Base-by-base conservation (phyloP, 1,140 invertebrate species). In the Nasonia giraulti region DNA sequence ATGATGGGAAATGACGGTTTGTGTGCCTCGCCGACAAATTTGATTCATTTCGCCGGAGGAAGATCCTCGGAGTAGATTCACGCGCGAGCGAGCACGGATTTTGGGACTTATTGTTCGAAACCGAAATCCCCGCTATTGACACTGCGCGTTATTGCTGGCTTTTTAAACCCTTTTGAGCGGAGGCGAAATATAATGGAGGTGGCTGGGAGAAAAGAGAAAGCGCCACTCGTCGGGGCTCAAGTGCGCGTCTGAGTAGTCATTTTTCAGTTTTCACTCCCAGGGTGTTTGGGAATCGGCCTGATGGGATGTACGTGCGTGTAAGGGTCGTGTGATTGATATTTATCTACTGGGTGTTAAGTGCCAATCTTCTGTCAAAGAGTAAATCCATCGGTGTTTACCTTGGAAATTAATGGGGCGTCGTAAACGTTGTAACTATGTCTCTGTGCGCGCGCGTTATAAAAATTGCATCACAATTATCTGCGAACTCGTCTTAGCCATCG, bases 1-100 rank as follows among this genome's bases (percentile, higher is more conserved):
- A 91, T 90, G 90, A 91, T 90, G 90, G 90, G 89, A 91, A 91
- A 90, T 89, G 89, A 90, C 89, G 89, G 90, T 91, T 91, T 88
- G 89, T 88, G 89, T 87, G 86, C 89, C 86, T 71, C 80, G 87
- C 73, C 84, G 88, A 90, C 87, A 75, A 84, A 85, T 85, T 89
- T 88, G 87, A 90, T 90, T 89, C 89, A 90, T 89, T 82, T 86
- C 2, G 33, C 27, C 33, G 0, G 44, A 68, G 44, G 55, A 76
- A 17, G 17, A 62, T 62, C 55, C 55, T 62, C 55, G 37, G 14
- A 75, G 40, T 44, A 44, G 40, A 76, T 81, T 83, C 83, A 71
- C 76, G 50, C 80, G 31, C 74, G 74, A 85, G 12, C 44, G 66
- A 78, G 44, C 76, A 82, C 44, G 27, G 33, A 44, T 85, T 85